Conservation (phyloP, 2,113 vertebrate genomes). For the Stigmatopora argus region DNA sequence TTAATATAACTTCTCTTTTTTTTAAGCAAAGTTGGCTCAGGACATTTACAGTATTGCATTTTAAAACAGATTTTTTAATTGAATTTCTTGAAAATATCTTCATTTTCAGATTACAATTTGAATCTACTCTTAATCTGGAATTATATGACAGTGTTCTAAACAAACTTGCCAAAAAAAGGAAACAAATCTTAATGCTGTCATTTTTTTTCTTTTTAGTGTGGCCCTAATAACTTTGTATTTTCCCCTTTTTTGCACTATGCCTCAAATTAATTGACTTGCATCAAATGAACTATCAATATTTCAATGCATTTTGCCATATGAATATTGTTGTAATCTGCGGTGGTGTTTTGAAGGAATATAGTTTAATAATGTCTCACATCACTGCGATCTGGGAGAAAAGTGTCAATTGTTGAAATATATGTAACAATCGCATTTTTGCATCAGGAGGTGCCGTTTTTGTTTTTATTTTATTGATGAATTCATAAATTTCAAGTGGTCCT, state of each 20-base stretch:
- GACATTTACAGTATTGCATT: too few species aligned
- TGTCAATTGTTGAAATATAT: not conserved
- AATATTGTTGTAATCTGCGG: not conserved
- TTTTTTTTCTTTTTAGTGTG: not conserved
- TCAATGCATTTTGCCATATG: not conserved
- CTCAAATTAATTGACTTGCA: not conserved
- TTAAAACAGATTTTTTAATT: too few species aligned
- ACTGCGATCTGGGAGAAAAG: not conserved
- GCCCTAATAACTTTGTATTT: not conserved
- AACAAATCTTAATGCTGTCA: not conserved
- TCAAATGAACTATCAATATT: not conserved
- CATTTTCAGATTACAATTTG: too few species aligned
- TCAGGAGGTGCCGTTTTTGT: not conserved
- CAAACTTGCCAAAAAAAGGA: not conserved
- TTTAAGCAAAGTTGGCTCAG: too few species aligned
- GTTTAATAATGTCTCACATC: not conserved
- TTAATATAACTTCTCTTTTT: too few species aligned
- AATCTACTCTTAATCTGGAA: too few species aligned
- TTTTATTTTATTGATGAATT: not conserved
- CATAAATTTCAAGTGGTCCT: not conserved
- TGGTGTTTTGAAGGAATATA: not conserved
- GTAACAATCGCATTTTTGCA: not conserved
- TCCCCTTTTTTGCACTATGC: not conserved
- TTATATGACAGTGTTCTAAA: not conserved
- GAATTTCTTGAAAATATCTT: too few species aligned